These are phyloP conservation scores for Zygaena filipendulae DNA, from an alignment of 2,888 invertebrate genomes.

Conservation along the genomic window DNA sequence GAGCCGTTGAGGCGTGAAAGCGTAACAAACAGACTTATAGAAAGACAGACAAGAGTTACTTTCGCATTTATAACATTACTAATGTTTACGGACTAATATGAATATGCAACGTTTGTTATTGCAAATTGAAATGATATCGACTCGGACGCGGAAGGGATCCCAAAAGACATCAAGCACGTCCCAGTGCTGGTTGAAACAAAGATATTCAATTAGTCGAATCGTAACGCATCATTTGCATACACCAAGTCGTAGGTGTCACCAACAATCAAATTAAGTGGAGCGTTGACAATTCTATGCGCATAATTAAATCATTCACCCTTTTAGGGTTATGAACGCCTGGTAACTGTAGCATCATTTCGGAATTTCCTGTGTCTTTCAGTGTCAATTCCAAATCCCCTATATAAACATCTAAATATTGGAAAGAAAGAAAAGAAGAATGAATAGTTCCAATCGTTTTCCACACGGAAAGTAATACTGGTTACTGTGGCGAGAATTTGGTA, in stretches of 20 bases:
- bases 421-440: no score
- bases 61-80: not conserved
- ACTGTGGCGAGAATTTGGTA: no score
- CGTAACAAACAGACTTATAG: not conserved
- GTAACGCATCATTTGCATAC: slow-evolving; percentile 57
- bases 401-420: no score
- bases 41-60: not conserved
- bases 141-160: slow-evolving; percentile 23
- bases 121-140: no score
- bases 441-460: no score
- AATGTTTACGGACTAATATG: no score
- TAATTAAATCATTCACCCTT: slow-evolving; percentile 56
- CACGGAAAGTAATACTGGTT: no score
- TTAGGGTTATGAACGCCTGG: slow-evolving; percentile 29
- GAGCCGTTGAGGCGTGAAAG: not conserved
- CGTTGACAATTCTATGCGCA: slow-evolving; percentile 44
- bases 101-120: no score
- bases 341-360: no score
- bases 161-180: slow-evolving; percentile 35
- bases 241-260: slow-evolving; percentile 60
- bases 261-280: slow-evolving; percentile 58
- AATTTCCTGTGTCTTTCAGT: no score
- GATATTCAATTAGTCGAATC: slow-evolving; percentile 60
- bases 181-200: slow-evolving; percentile 37
- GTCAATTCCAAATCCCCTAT: no score